Evolutionary conservation across 2,797 vertebrate species (phyloP), one percentile per base, ranked within the genome.

Genomic region (Catharus ustulatus): DNA sequence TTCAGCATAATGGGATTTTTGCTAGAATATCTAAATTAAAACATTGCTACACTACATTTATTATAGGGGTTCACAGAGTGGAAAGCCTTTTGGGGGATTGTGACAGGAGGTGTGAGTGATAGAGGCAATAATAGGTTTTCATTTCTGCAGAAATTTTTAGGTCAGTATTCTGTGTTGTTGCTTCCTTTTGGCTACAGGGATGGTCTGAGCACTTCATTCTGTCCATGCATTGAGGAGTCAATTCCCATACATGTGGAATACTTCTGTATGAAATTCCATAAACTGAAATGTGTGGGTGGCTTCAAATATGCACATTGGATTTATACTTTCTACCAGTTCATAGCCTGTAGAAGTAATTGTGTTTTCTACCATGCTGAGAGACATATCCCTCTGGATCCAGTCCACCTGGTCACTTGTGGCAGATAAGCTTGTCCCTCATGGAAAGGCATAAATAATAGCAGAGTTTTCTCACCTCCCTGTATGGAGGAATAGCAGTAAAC

Each of bases 21-120:
- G 13, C 46, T 69, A 36, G 62, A 38, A 84, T 58, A 73, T 52
- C 26, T 68, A 29, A 59, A 75, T 72, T 62, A 63, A 72, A 45
- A 23, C 30, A 79, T 18, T 38, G 20, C 21, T 67, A 19, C 1
- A 1, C n/a, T 66, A 15, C 5, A 8, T 51, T 77, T 64, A 19
- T 29, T 64, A 19, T 45, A 36, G 16, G 9, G 6, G 4, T 51
- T 90, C 89, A 32, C 26, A 64, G 40, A 87, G 61, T 13, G 6
- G 26, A 66, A 68, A 36, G 32, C 9, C 13, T 57, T 38, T 55
- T 38, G 10, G 13, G 15, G 29, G 5, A 5, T 16, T 15, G 9
- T 45, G n/a, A 48, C 0, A 0, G 57, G 19, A 45, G 48, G 16
- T 13, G 4, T 19, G 34, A 49, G 5, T 17, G 27, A 48, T 22